Evolutionary conservation across 2,113 vertebrate genomes (phyloP).

Genomic region (Turnix velox): DNA sequence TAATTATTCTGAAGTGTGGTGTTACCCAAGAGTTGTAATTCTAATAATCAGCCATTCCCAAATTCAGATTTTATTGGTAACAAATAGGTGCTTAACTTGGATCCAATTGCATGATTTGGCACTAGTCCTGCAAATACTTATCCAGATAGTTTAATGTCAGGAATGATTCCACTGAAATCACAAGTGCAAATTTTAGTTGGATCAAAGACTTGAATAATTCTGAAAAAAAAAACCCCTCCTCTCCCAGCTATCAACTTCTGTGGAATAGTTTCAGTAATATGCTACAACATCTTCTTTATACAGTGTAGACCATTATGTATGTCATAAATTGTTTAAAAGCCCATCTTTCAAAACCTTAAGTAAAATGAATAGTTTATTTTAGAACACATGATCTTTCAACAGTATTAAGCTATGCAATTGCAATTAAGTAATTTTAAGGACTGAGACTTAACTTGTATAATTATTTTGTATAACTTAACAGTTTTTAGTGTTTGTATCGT

Average conservation of each 20-base stretch:
- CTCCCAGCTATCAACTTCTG: background rate
- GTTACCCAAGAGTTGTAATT: background rate
- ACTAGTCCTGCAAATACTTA: slow-evolving; percentile 38
- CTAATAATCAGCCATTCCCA: background rate
- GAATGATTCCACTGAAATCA: slow-evolving; percentile 16
- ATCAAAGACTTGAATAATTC: background rate
- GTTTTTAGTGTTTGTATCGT: background rate
- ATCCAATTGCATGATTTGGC: slow-evolving; percentile 36
- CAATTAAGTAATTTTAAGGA: background rate
- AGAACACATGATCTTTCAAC: background rate
- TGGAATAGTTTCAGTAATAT: background rate
- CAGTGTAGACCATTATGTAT: background rate
- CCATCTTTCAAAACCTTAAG: background rate
- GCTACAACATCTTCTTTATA: background rate
- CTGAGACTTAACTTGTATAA: background rate
- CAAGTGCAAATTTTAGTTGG: slow-evolving; percentile 7
- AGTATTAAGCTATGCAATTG: background rate
- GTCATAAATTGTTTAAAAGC: background rate
- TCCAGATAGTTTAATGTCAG: slow-evolving; percentile 19
- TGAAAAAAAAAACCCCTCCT: background rate
- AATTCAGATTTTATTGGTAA: slow-evolving; percentile 22
- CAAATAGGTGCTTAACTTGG: slow-evolving; percentile 10
- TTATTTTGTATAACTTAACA: background rate
- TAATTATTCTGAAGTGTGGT: background rate
- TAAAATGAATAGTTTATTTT: background rate